phyloP scores from a whole-genome alignment of 2,797 vertebrate genomes.

The Hypotaenidia philippensis region DNA sequence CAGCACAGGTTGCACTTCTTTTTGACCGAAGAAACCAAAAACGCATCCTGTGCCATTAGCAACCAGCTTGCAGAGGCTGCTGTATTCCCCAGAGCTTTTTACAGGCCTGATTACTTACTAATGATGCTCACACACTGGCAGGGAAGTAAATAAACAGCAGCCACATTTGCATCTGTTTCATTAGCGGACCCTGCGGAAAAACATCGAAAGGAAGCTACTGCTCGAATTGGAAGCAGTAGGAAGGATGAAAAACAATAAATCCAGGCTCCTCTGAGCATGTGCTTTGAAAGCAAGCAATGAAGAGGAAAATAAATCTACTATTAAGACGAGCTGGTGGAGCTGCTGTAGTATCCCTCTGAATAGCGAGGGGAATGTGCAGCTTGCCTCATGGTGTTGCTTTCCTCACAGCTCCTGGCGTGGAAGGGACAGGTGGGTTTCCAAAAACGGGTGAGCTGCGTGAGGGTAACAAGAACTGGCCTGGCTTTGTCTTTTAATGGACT shows the following conservation, averaged over 20 bases:
- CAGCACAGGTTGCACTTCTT: neutral
- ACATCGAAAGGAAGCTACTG: neutral
- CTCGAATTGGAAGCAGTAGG: conserved; percentile 1
- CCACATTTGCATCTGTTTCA: neutral
- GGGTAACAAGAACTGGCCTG: neutral
- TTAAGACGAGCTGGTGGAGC: neutral
- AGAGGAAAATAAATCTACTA: neutral
- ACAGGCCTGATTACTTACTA: neutral
- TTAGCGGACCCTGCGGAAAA: neutral
- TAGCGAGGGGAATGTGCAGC: neutral
- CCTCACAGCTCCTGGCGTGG: neutral
- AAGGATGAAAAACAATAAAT: neutral
- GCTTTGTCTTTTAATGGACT: conserved; percentile 14
- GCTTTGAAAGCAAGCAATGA: conserved; percentile 16
- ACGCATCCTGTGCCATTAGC: neutral
- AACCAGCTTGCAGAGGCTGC: neutral
- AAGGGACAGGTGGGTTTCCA: neutral
- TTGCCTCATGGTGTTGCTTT: neutral
- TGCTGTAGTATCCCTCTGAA: neutral
- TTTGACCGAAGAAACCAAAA: conserved; percentile 26
- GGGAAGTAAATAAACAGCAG: neutral
- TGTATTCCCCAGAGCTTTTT: neutral
- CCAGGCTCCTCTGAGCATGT: conserved; percentile 9
- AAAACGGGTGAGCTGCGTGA: neutral
- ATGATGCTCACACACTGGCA: neutral